phyloP scores from a whole-genome alignment of 1,140 invertebrate genomes.

The Aphelenchoides fujianensis region DNA sequence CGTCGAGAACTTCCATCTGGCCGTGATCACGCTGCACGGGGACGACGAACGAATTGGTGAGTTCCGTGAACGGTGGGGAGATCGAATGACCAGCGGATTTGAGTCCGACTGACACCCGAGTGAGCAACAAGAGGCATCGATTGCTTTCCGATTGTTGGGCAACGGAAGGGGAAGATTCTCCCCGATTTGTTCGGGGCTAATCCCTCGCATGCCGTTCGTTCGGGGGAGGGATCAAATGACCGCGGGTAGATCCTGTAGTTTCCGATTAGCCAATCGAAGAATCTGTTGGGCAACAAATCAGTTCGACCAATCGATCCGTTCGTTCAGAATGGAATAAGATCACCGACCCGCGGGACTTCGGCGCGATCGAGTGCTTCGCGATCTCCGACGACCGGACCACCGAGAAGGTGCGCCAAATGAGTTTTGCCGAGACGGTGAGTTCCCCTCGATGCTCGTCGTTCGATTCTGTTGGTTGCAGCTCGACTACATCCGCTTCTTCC shows the following conservation, averaged over 20 bases:
- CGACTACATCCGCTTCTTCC: background rate
- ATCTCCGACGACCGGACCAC: background rate
- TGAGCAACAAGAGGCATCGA: background rate
- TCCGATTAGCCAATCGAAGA: too few species aligned
- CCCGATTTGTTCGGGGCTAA: constrained; percentile 11
- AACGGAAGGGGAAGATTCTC: background rate
- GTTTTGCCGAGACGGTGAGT: constrained; percentile 7
- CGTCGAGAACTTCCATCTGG: constrained; percentile 28
- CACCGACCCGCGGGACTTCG: constrained; percentile 30
- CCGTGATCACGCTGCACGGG: constrained; percentile 15
- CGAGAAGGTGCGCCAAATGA: constrained; percentile 4
- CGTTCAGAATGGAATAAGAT: constrained; percentile 32
- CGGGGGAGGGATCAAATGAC: too few species aligned
- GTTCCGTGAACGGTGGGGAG: constrained; percentile 8
- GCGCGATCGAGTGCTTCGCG: background rate
- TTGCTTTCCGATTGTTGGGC: too few species aligned
- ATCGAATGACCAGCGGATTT: background rate
- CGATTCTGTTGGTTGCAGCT: too few species aligned
- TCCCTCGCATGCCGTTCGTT: background rate
- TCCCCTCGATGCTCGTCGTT: background rate
- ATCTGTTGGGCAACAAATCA: too few species aligned
- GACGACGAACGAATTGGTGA: constrained; percentile 27
- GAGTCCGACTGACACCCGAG: constrained; percentile 12
- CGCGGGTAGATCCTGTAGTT: too few species aligned
- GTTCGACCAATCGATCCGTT: background rate